Conservation (phyloP, 2,888 invertebrate species). For the Plagiodera versicolora region DNA sequence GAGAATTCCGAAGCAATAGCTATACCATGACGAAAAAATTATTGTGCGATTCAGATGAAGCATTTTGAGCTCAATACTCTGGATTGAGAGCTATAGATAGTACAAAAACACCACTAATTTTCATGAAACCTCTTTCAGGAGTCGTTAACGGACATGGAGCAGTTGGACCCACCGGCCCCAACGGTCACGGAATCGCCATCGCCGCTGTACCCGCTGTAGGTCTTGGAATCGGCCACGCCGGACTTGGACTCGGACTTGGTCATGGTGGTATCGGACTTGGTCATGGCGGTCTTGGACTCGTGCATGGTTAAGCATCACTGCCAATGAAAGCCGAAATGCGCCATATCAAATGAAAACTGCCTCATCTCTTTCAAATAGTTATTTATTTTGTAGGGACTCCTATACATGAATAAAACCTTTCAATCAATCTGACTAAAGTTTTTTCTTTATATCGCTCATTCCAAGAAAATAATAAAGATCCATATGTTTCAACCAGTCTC, state of each 20-base stretch:
- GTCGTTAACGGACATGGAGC: slow-evolving; percentile 31
- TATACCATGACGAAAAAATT: no score
- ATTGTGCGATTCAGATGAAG: no score
- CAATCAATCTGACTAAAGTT: background rate
- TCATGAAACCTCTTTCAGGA: slow-evolving; percentile 3
- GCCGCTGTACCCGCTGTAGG: background rate
- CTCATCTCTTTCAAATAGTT: background rate
- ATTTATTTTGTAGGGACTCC: background rate
- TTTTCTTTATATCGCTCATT: background rate
- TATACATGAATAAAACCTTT: background rate
- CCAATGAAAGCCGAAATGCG: background rate
- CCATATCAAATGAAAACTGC: background rate
- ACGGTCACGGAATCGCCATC: slow-evolving; percentile 21
- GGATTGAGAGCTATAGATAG: no score
- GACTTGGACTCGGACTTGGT: background rate
- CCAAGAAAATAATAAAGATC: no score
- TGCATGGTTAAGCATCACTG: background rate
- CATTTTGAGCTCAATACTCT: no score
- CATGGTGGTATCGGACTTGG: background rate
- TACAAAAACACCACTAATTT: no score
- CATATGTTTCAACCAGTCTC: no score
- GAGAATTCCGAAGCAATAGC: no score
- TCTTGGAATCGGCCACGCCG: background rate
- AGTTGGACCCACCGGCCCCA: slow-evolving; percentile 31
- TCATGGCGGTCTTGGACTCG: slow-evolving; percentile 1